These are phyloP conservation scores for Barypeithes pellucidus DNA, from an alignment of 2,888 invertebrate genomes.

Conservation along the genomic window DNA sequence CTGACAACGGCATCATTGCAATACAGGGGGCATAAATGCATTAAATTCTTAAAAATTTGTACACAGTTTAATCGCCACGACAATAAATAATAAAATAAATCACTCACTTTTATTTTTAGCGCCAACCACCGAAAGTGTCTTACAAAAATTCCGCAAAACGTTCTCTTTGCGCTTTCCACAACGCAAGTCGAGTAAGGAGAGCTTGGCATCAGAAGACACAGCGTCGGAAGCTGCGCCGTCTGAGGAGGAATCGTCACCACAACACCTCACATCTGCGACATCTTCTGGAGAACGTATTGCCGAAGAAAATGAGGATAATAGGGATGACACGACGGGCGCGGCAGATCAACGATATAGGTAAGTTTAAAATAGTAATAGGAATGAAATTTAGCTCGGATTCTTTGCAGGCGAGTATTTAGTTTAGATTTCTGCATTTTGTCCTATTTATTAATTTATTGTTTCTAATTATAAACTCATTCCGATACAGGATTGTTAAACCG, in stretches of 20 bases:
- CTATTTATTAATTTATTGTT: too few species aligned
- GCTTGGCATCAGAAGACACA: conserved; percentile 51
- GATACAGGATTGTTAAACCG: too few species aligned
- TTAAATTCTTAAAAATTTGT: too few species aligned
- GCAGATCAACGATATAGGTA: conserved; percentile 68
- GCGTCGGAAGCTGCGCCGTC: conserved; percentile 49
- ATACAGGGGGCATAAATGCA: too few species aligned
- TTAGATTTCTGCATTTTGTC: too few species aligned
- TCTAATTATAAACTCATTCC: too few species aligned
- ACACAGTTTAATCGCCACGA: too few species aligned
- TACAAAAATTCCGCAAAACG: conserved; percentile 82
- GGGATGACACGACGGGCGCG: conserved; percentile 48
- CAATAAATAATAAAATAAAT: too few species aligned
- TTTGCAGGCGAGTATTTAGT: too few species aligned
- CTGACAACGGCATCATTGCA: too few species aligned
- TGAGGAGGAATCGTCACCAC: conserved; percentile 64
- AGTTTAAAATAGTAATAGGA: too few species aligned
- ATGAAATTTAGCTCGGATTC: too few species aligned
- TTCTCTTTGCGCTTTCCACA: conserved; percentile 76
- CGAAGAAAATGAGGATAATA: conserved; percentile 29
- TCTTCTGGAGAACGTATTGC: conserved; percentile 57
- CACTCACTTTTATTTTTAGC: conserved; percentile 59
- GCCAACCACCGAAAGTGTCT: conserved; percentile 73
- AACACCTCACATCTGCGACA: conserved; percentile 61
- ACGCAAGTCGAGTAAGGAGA: conserved; percentile 51